A percentile compares a stretch with the other conserved stretches of the same genome.
These are phyloP conservation scores for Strigamia crassipes DNA, from an alignment of 2,888 invertebrate species.

Conservation along the genomic window DNA sequence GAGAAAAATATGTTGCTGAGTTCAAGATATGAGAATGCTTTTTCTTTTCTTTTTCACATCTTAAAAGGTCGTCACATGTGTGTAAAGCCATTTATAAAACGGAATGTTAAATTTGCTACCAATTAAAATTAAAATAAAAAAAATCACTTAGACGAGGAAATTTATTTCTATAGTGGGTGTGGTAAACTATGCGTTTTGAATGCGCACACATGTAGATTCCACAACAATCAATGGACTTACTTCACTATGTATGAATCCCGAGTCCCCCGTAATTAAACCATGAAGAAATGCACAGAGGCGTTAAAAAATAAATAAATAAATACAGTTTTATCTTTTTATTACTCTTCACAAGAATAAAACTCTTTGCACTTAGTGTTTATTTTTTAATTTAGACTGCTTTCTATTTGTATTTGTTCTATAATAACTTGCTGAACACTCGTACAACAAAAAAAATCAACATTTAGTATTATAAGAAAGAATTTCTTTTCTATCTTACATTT, in stretches of 20 bases:
- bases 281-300: too few species aligned
- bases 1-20: slow-evolving; percentile 6
- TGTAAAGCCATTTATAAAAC: not conserved
- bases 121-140: not conserved
- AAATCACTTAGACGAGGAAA: not conserved
- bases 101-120: not conserved
- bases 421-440: too few species aligned
- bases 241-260: too few species aligned
- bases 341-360: not conserved
- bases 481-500: not conserved
- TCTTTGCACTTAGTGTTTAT: not conserved
- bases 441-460: not conserved
- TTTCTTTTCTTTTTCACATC: not conserved
- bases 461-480: not conserved
- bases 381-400: not conserved
- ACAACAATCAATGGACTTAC: too few species aligned
- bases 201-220: too few species aligned
- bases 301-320: too few species aligned
- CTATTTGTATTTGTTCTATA: too few species aligned
- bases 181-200: too few species aligned
- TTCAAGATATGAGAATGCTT: not conserved
- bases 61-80: not conserved
- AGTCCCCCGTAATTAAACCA: too few species aligned
- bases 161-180: too few species aligned
- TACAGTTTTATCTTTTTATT: not conserved